Evolutionary conservation across 2,113 vertebrate species (phyloP).

Genomic region (Taxidea taxus): DNA sequence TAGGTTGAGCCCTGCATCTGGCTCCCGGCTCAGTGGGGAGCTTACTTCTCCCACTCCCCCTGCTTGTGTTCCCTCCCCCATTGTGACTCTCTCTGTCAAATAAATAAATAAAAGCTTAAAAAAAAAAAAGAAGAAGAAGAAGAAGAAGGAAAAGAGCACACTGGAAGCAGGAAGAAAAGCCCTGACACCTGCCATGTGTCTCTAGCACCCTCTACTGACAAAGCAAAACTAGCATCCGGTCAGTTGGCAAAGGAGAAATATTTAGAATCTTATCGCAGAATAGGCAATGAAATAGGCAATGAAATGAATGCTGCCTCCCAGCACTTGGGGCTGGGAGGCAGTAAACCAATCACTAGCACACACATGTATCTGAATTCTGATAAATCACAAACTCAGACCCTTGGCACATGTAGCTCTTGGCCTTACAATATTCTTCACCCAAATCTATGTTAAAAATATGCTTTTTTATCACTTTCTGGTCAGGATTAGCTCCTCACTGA

Average conservation of each 20-base stretch:
- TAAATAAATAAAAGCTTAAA: no score
- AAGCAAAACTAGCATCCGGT: background rate
- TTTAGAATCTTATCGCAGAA: background rate
- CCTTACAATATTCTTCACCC: background rate
- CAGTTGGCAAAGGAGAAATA: background rate
- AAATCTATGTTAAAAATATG: background rate
- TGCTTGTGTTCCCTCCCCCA: no score
- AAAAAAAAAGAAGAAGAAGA: no score
- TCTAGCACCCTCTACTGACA: background rate
- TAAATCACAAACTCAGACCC: background rate
- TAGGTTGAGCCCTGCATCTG: no score
- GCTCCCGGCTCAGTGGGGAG: no score
- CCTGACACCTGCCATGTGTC: background rate
- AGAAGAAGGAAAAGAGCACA: fast-evolving
- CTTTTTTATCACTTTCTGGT: background rate
- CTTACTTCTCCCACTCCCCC: no score
- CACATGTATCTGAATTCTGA: background rate
- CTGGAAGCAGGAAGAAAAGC: background rate
- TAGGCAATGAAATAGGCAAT: background rate
- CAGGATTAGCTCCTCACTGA: background rate
- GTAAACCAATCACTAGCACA: background rate
- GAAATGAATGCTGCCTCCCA: no score
- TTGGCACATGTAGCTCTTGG: background rate
- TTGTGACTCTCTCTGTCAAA: no score
- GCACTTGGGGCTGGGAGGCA: background rate